Percentiles rank a stretch among this genome's conserved stretches.
These are phyloP conservation scores for Chironomus riparius DNA, from an alignment of 2,888 invertebrate genomes.

Conservation along the genomic window DNA sequence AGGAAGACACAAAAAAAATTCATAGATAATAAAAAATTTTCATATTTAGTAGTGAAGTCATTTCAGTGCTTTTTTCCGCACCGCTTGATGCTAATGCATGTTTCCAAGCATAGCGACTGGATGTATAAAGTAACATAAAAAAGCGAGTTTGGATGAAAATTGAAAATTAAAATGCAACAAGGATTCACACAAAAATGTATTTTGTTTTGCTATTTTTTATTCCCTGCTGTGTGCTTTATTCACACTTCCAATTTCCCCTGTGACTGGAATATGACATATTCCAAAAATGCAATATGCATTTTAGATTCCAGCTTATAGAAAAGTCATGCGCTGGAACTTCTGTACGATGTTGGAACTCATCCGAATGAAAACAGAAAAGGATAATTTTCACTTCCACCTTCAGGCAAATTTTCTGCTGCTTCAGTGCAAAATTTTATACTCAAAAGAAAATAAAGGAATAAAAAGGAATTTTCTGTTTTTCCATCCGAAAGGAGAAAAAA, in stretches of 20 bases:
- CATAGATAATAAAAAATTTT: constrained; percentile 6
- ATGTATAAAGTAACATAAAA: too few species aligned
- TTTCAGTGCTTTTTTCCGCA: not conserved
- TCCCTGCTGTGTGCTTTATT: not conserved
- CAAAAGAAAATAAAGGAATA: too few species aligned
- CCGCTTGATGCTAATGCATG: constrained; percentile 18
- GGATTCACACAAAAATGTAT: not conserved
- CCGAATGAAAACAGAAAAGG: not conserved
- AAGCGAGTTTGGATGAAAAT: not conserved
- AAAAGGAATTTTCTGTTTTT: not conserved
- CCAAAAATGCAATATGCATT: not conserved
- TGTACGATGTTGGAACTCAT: not conserved
- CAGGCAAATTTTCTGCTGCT: too few species aligned
- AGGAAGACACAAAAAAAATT: not conserved
- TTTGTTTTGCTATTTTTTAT: not conserved
- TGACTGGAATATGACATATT: not conserved
- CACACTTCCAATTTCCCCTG: not conserved
- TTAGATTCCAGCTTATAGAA: not conserved
- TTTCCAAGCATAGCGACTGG: not conserved
- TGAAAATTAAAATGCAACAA: constrained; percentile 23
- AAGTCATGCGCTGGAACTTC: not conserved
- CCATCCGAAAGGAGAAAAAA: not conserved
- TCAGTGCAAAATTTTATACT: too few species aligned
- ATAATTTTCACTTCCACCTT: too few species aligned
- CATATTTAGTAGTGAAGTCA: not conserved